Base-by-base conservation (phyloP, 2,797 vertebrate genomes). In the Crax fasciolata region DNA sequence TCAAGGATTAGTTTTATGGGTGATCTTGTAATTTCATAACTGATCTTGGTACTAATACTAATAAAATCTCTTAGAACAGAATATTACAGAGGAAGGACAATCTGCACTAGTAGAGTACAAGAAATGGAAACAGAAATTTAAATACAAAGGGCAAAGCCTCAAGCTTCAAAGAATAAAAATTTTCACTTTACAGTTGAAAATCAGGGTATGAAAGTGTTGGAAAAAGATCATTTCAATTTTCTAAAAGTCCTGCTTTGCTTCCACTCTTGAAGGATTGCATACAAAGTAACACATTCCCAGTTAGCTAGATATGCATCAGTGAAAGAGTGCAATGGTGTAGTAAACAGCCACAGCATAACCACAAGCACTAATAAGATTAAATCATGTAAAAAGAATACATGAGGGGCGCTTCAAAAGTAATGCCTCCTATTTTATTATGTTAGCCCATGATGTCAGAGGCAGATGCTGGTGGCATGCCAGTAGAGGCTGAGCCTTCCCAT, bases 311-410 rank as follows among this genome's bases (percentile, higher is more conserved):
- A 87, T 5, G 48, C 15, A 48, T 44, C 55, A 82, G 55, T 61
- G 43, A 78, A 62, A 43, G 78, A 87, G 9, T 48, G 43, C 25
- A 79, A 84, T 35, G 71, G 25, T 73, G 15, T 72, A 67, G 78
- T 72, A 95, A 74, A 91, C 59, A 79, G 30, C 75, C 93, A 49
- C 89, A 94, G 74, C 41, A 81, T 81, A 77, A 75, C 38, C 66
- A 84, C 49, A 78, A 89, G 52, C 16, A 59, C 25, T 30, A 59
- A 30, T 70, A 75, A 79, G 35, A 84, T 27, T 78, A 82, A 89
- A 43, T 51, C 81, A 76, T 1, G 28, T 66, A 61, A 94, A 84
- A 79, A 41, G 51, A 90, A 35, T 35, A 35, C 35, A 35, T 35
- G 35, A 35, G 35, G 35, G 35, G 35, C 8, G 35, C 35, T 35